Percentiles rank a stretch among this genome's conserved stretches.
phyloP scores from a whole-genome alignment of 1,140 invertebrate genomes.

The Cherax destructor region DNA sequence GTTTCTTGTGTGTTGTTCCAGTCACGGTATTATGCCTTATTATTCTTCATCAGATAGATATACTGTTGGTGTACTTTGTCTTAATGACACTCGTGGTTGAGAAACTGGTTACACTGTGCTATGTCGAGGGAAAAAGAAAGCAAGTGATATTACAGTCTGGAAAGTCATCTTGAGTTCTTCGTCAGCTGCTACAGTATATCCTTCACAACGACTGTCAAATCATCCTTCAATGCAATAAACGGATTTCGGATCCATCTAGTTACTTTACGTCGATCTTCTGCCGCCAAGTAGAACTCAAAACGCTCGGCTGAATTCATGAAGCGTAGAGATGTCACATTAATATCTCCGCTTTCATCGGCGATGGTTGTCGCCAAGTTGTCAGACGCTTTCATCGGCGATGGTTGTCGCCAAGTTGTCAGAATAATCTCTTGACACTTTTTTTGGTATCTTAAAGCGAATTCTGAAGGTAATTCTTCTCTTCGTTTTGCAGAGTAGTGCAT shows the following conservation, averaged over 20 bases:
- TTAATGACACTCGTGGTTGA: conserved; percentile 21
- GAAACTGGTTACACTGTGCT: background rate
- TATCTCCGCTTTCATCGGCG: background rate
- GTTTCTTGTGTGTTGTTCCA: too few species aligned
- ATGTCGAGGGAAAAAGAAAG: conserved; percentile 20
- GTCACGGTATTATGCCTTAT: too few species aligned
- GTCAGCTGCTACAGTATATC: background rate
- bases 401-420: background rate
- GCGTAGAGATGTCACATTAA: conserved; percentile 24
- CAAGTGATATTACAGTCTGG: conserved; percentile 20
- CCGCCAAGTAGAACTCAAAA: background rate
- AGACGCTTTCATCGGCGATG: conserved; percentile 3
- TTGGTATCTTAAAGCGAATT: background rate
- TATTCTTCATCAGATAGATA: background rate
- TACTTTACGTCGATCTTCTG: conserved; percentile 8
- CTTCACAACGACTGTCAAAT: background rate
- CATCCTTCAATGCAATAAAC: conserved; percentile 1
- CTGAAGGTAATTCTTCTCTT: too few species aligned
- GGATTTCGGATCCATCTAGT: background rate
- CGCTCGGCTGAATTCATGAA: background rate
- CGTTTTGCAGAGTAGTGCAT: too few species aligned
- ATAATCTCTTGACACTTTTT: background rate
- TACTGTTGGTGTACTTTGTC: conserved; percentile 17
- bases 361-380: conserved; percentile 5
- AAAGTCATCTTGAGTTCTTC: background rate